Conservation (phyloP, 2,113 vertebrate species). For the Pogonocichla stellata region DNA sequence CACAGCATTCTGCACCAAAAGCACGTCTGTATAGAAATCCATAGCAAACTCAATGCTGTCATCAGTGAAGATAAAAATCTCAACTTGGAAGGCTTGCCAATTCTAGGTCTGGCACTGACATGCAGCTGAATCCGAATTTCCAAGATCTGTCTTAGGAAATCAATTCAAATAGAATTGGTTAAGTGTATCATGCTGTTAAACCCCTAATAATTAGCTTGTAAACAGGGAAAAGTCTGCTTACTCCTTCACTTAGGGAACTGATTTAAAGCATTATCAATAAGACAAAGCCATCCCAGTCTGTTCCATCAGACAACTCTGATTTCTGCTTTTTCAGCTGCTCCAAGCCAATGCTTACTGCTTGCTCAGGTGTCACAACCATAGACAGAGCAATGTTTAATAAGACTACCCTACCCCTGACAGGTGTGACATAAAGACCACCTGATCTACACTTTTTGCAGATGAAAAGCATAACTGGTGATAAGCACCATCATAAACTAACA, state of each 20-base stretch:
- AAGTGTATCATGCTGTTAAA: not conserved
- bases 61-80: not conserved
- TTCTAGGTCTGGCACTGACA: not conserved
- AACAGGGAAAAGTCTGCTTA: not conserved
- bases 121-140: not conserved
- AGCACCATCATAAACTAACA: not conserved
- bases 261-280: not conserved
- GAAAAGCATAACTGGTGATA: not conserved
- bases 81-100: not conserved
- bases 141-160: not conserved
- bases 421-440: not conserved
- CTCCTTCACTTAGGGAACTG: not conserved
- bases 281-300: not conserved
- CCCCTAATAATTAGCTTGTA: not conserved
- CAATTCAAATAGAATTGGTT: not conserved
- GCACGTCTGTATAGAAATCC: not conserved
- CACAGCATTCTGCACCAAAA: not conserved
- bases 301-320: not conserved
- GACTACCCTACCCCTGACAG: not conserved
- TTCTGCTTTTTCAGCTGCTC: not conserved
- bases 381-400: not conserved
- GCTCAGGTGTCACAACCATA: not conserved
- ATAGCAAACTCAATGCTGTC: not conserved
- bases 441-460: not conserved
- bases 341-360: not conserved